Percentiles rank a stretch among this genome's conserved stretches.
Evolutionary conservation across 2,888 invertebrate genomes (phyloP).

Genomic region (Adineta ricciae): DNA sequence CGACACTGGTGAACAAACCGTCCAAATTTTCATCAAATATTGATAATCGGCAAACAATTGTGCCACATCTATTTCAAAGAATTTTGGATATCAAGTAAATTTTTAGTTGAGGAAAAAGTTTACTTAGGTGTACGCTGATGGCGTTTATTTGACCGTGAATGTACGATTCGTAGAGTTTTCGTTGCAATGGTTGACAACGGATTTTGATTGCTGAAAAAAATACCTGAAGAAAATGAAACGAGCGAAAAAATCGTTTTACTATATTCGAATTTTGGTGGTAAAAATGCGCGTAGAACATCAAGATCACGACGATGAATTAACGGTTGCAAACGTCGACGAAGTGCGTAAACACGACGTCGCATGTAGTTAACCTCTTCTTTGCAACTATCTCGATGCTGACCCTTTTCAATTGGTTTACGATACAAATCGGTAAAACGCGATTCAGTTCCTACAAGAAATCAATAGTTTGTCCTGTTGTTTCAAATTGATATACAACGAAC

Average conservation of each 20-base stretch:
- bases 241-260: too few species aligned
- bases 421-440: conserved; percentile 88
- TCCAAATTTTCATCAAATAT: conserved; percentile 54
- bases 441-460: conserved; percentile 61
- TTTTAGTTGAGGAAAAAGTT: too few species aligned
- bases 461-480: not conserved
- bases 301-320: conserved; percentile 82
- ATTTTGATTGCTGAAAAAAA: not conserved
- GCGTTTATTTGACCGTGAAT: not conserved
- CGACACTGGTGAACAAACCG: conserved; percentile 37
- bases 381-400: conserved; percentile 87
- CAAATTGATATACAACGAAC: not conserved
- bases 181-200: not conserved
- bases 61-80: not conserved
- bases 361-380: conserved; percentile 75
- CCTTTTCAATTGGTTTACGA: conserved; percentile 88
- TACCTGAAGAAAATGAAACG: too few species aligned
- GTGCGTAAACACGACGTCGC: conserved; percentile 80
- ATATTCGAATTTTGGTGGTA: conserved; percentile 92
- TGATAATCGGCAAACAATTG: conserved; percentile 57
- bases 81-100: not conserved
- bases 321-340: conserved; percentile 83
- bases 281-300: conserved; percentile 76
- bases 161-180: not conserved
- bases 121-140: not conserved